Percentiles rank a stretch among this genome's conserved stretches.
Evolutionary conservation across 2,888 invertebrate species (phyloP).

Genomic region (Drosophila basisetae): DNA sequence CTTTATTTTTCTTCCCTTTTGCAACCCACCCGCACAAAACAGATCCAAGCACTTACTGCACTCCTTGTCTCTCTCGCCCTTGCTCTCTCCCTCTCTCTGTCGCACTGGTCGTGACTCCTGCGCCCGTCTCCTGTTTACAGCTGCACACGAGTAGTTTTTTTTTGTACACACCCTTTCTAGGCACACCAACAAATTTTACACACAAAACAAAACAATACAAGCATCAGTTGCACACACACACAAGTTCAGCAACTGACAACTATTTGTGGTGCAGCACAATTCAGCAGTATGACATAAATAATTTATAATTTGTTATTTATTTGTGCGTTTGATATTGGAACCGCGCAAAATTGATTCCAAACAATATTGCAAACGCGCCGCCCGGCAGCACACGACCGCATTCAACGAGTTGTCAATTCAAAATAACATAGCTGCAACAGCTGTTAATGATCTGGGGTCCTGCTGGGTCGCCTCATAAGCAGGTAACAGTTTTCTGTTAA

Average conservation of each 20-base stretch:
- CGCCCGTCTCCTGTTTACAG: constrained; percentile 56
- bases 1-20: not conserved
- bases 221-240: not conserved
- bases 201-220: constrained; percentile 25
- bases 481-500: constrained; percentile 21
- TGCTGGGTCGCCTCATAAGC: not conserved
- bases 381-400: constrained; percentile 42
- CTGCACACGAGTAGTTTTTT: constrained; percentile 43
- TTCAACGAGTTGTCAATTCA: constrained; percentile 46
- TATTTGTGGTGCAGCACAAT: constrained; percentile 15
- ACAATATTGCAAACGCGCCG: constrained; percentile 27
- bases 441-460: constrained; percentile 30
- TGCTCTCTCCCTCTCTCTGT: constrained; percentile 2
- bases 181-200: constrained; percentile 34
- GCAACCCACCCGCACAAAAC: constrained; percentile 2
- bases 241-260: constrained; percentile 1
- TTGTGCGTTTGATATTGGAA: constrained; percentile 22
- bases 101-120: constrained; percentile 49
- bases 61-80: constrained; percentile 21
- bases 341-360: constrained; percentile 53
- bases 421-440: constrained; percentile 42
- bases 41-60: constrained; percentile 47
- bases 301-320: constrained; percentile 1
- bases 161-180: constrained; percentile 59
- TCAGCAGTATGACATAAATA: not conserved